Percentiles rank a stretch among this genome's conserved stretches.
Evolutionary conservation across 2,797 vertebrate genomes (phyloP).

Genomic region (Schizopygopsis pylzovi): DNA sequence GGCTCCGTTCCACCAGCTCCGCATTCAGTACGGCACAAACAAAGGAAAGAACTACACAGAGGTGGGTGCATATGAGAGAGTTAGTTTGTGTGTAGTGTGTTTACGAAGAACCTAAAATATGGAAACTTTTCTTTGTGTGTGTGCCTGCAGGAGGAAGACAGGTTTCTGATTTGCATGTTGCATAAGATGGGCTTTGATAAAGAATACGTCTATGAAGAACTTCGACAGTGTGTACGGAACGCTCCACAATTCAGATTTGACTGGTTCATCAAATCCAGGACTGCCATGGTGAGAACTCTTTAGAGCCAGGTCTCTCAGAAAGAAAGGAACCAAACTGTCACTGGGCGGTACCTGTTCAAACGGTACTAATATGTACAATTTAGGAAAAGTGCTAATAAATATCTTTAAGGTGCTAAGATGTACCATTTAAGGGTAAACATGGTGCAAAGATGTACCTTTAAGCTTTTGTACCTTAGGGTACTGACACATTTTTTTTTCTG

Average conservation of each 20-base stretch:
- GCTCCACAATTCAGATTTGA: conserved; percentile 89
- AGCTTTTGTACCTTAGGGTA: neutral
- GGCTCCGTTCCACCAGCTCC: conserved; percentile 87
- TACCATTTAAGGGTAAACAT: neutral
- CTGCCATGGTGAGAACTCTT: conserved; percentile 82
- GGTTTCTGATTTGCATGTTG: conserved; percentile 89
- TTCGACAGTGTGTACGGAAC: conserved; percentile 88
- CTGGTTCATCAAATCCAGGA: conserved; percentile 91
- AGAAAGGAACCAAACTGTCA: neutral
- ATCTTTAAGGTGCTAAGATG: neutral
- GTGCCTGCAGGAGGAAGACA: conserved; percentile 78
- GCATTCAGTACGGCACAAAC: conserved; percentile 88
- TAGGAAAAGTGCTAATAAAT: neutral
- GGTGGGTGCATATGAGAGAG: conserved; percentile 10
- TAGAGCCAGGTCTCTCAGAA: neutral
- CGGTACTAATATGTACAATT: neutral
- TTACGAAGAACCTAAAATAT: conserved; percentile 3
- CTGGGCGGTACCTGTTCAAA: neutral
- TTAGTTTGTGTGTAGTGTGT: neutral
- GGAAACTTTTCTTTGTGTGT: neutral
- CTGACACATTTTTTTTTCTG: neutral
- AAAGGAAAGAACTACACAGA: conserved; percentile 91
- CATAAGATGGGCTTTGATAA: conserved; percentile 92
- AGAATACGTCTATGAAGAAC: conserved; percentile 87
- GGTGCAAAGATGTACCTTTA: neutral